Evolutionary conservation across 2,888 invertebrate species (phyloP).

Genomic region (Linnaemya vulpina): DNA sequence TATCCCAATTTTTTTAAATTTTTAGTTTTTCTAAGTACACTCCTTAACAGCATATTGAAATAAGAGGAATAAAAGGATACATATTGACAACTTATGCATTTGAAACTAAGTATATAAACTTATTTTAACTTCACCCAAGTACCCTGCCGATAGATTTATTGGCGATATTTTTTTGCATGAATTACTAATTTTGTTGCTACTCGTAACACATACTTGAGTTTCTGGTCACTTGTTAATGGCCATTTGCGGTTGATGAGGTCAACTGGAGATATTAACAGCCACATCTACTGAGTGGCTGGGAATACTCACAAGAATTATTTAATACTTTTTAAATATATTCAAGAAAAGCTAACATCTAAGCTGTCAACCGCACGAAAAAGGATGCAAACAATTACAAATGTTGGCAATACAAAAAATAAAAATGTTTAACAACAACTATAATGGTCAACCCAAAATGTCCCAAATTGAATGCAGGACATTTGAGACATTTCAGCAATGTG

Average conservation of each 20-base stretch:
- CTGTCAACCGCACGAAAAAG: conserved; percentile 79
- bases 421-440: conserved; percentile 62
- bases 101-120: not conserved
- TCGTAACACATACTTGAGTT: conserved; percentile 37
- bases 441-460: conserved; percentile 54
- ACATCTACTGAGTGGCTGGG: not conserved
- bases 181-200: conserved; percentile 8
- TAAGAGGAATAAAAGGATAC: no score
- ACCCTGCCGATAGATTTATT: conserved; percentile 7
- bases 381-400: conserved; percentile 57
- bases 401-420: conserved; percentile 4
- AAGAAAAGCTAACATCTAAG: conserved; percentile 65
- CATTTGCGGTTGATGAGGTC: conserved; percentile 78
- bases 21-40: no score
- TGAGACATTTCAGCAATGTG: conserved; percentile 75
- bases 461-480: conserved; percentile 74
- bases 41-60: no score
- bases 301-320: conserved; percentile 54
- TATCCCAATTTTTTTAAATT: no score
- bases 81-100: no score
- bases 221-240: conserved; percentile 76
- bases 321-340: conserved; percentile 45
- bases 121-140: not conserved
- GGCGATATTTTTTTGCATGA: not conserved
- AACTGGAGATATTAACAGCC: conserved; percentile 70